Base-by-base conservation (phyloP, 2,113 vertebrate genomes). In the Poeciliopsis turrubarensis region DNA sequence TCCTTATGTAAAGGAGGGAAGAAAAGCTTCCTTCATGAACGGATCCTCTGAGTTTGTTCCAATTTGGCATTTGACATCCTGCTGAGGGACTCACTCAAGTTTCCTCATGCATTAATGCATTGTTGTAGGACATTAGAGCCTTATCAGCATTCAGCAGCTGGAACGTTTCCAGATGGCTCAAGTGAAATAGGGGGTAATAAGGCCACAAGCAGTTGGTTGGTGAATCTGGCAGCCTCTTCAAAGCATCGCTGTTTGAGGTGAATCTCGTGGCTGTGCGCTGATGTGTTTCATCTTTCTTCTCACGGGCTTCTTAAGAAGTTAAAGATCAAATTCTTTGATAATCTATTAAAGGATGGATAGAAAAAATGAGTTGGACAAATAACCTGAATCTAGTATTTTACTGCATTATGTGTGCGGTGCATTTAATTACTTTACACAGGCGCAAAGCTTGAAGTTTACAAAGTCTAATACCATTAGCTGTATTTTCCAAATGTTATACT, bases 151-250 rank as follows among this genome's bases (percentile, higher is more conserved):
- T 75, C 75, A 74, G 63, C 75, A 54, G 80, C 82, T 89, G 88
- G 88, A 91, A 63, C 72, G 14, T 68, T 80, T 90, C 89, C 91
- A 91, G 75, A 91, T 92, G 89, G 83, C 85, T 73, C 68, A 26
- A 66, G 81, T 82, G 72, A 77, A 83, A 11, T 25, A 47, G 79
- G 44, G 65, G 72, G 34, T 80, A 79, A 80, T 70, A 80, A 82
- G 85, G 73, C 72, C 84, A 71, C 10, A 67, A 17, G 9, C 73
- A 72, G 79, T 60, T 72, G 69, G 82, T 82, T 61, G 51, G 81
- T 71, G 26, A 66, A 78, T 79, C 80, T 92, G 89, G 92, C 89
- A 86, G 80, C 72, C 27, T 81, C 70, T 82, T 89, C 80, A 89
- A 87, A 91, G 83, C 65, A 77, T 65, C 65, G 75, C 75, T 86